Percentiles rank a stretch among this genome's conserved stretches.
phyloP scores from a whole-genome alignment of 1,140 invertebrate genomes.

The Chionoecetes opilio region DNA sequence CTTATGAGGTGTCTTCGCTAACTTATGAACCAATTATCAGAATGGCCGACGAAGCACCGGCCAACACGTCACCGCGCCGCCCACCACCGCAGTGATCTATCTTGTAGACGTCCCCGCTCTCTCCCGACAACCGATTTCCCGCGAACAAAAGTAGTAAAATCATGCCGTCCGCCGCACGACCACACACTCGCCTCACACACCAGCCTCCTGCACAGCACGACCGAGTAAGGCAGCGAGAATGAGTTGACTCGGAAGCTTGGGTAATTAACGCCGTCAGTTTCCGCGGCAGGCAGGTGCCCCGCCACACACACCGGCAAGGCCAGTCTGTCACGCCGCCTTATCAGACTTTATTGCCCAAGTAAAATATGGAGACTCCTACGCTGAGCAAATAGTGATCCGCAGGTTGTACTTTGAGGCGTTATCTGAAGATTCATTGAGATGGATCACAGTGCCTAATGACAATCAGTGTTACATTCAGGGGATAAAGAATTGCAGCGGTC shows the following conservation, averaged over 20 bases:
- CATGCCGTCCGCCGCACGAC: neutral
- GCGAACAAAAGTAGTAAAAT: constrained; percentile 8
- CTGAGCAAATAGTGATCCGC: constrained; percentile 57
- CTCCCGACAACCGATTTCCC: constrained; percentile 2
- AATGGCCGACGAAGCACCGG: neutral
- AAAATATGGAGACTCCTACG: constrained; percentile 58
- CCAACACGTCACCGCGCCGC: neutral
- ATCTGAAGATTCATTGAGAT: constrained; percentile 65
- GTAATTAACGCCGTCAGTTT: constrained; percentile 56
- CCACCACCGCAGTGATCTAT: neutral
- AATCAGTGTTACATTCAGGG: neutral
- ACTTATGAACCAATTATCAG: neutral
- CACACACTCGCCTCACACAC: neutral
- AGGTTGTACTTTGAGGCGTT: constrained; percentile 43
- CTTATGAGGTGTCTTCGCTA: neutral
- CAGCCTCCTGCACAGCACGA: neutral
- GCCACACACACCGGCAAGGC: constrained; percentile 21
- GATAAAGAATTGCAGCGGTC: neutral
- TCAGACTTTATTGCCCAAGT: neutral
- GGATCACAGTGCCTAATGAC: constrained; percentile 36
- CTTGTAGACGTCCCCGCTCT: neutral
- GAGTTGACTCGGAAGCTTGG: constrained; percentile 45
- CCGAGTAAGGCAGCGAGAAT: constrained; percentile 6
- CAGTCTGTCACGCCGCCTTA: neutral
- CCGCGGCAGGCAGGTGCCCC: neutral